Evolutionary conservation across 2,113 vertebrate genomes (phyloP).

Genomic region (Nyctereutes procyonoides): DNA sequence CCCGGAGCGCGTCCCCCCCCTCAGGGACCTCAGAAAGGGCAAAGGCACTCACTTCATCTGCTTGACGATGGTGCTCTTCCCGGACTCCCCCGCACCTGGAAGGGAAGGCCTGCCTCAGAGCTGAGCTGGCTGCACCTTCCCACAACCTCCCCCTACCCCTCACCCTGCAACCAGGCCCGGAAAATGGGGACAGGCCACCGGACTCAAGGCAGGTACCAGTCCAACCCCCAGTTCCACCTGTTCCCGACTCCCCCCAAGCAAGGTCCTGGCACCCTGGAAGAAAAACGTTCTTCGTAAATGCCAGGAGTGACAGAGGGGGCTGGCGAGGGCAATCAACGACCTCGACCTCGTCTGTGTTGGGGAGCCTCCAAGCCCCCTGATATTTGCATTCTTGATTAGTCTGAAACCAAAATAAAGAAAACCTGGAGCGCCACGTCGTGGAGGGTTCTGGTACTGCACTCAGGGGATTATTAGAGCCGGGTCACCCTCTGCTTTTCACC

Average conservation of each 20-base stretch:
- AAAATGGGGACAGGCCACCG: neutral
- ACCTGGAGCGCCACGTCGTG: slow-evolving; percentile 56
- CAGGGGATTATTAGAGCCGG: neutral
- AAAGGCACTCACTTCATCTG: slow-evolving; percentile 98
- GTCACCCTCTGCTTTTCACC: neutral
- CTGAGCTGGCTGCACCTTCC: rapidly evolving
- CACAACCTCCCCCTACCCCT: rapidly evolving
- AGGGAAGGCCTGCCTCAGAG: neutral
- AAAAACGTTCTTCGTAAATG: neutral
- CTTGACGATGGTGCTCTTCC: slow-evolving; percentile 99
- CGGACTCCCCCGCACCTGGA: slow-evolving; percentile 97
- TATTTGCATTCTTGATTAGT: rapidly evolving
- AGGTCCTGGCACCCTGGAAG: neutral
- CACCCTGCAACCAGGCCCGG: rapidly evolving
- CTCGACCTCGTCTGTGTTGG: neutral
- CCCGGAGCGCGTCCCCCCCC: rapidly evolving
- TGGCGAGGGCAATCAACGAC: no score
- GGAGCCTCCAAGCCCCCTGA: neutral
- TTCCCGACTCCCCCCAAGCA: neutral
- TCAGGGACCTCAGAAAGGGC: neutral
- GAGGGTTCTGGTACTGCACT: rapidly evolving
- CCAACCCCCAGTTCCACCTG: neutral
- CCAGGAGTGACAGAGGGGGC: neutral
- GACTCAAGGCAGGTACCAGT: neutral
- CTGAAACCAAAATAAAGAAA: slow-evolving; percentile 10